Conservation (phyloP, 2,797 vertebrate genomes). For the Spinibarbus caldwelli region DNA sequence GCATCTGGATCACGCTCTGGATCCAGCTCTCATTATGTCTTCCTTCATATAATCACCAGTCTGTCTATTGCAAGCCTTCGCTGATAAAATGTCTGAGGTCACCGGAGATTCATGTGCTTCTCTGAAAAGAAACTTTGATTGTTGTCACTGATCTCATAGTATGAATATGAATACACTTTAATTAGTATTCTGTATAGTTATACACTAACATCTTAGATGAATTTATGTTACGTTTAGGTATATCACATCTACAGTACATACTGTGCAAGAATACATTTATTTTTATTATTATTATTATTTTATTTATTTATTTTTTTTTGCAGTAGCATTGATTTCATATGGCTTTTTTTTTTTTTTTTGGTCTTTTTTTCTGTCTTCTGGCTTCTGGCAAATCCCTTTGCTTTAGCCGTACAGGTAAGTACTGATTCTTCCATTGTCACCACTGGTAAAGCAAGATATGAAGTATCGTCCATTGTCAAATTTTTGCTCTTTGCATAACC, state of each 20-base stretch:
- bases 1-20: slow-evolving; percentile 62
- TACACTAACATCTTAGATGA: background rate
- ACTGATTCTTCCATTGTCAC: background rate
- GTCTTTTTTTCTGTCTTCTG: background rate
- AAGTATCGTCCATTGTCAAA: no score
- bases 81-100: slow-evolving; percentile 38
- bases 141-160: slow-evolving; percentile 13
- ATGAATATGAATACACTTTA: slow-evolving; percentile 6
- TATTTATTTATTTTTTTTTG: no score
- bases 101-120: background rate
- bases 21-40: slow-evolving; percentile 48
- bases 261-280: background rate
- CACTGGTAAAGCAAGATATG: no score
- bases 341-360: no score
- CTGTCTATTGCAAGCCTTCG: slow-evolving; percentile 39
- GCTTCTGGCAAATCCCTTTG: background rate
- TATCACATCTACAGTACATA: background rate
- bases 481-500: no score
- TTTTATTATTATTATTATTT: no score
- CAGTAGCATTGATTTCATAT: background rate
- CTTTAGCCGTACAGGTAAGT: background rate
- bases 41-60: slow-evolving; percentile 56
- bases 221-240: background rate
- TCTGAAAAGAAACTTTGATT: slow-evolving; percentile 30
- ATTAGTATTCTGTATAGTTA: background rate